Base-by-base conservation (phyloP, 2,113 vertebrate species). In the Falco punctatus region DNA sequence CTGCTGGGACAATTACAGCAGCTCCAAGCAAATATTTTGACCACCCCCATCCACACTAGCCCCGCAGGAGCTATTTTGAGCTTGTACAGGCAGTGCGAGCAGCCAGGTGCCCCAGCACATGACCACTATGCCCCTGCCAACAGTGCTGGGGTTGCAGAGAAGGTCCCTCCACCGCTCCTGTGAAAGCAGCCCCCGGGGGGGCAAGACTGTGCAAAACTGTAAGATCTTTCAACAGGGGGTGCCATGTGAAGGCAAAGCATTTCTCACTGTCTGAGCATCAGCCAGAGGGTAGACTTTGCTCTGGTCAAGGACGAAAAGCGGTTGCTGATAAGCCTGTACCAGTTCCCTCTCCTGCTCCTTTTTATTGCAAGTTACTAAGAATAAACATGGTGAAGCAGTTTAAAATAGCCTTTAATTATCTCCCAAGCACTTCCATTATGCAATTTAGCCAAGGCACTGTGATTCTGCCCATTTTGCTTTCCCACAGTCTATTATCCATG, bases 61-160 rank as follows among this genome's bases (percentile, higher is more conserved):
- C 69, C 73, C 28, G 8, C 57, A 87, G 89, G 24, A 91, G 32
- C 4, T 32, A 11, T 75, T 67, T 44, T 0, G 4, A 33, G 57
- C 7, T 57, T 51, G 33, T 23, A 9, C 8, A 33, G 75, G 6
- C 0, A 6, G 24, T 0, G 1, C 32, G 44, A 55, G 4, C 35
- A 64, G 74, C 33, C 66, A 14, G 15, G 15, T 54, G 55, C 27
- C 33, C 38, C 71, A 61, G 46, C 1, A 0, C 2, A 1, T 46
- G 11, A 42, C 33, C 2, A 2, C 67, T 21, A 9, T 11, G 38
- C 12, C 30, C 52, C 80, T 40, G 1, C 4, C 51, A 64, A 0
- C 0, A 0, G 30, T 27, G 32, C 65, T 21, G 32, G 54, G 38
- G 38, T 52, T 3, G 12, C 77, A 35, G 65, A 57, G 32, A 28